Evolutionary conservation across 2,888 invertebrate species (phyloP).

Genomic region (Eubasilissa splendida): DNA sequence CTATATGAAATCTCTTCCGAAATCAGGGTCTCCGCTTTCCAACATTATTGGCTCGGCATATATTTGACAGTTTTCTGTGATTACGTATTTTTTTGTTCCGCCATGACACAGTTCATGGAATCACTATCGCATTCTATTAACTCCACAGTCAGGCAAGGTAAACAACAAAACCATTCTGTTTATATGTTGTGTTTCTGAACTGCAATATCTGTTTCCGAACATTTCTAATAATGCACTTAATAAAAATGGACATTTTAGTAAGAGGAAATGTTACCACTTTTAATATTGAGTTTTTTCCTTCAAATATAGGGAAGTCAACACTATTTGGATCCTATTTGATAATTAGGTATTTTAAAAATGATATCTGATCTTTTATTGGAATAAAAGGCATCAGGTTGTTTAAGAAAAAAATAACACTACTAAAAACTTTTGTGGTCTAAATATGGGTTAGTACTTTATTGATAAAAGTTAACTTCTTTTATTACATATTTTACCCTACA

Average conservation of each 20-base stretch:
- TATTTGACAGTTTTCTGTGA: conserved; percentile 35
- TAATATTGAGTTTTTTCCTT: not conserved
- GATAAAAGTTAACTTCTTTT: no score
- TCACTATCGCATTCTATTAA: conserved; percentile 25
- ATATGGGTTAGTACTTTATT: no score
- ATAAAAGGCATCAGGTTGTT: no score
- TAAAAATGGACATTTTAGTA: no score
- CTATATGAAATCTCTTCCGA: not conserved
- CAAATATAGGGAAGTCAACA: not conserved
- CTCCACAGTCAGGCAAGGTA: not conserved
- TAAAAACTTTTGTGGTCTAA: no score
- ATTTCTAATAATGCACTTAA: no score
- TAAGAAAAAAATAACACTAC: no score
- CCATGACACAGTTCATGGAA: conserved; percentile 40
- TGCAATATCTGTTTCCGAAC: no score
- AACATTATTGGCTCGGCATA: not conserved
- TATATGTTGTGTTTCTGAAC: not conserved
- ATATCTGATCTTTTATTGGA: no score
- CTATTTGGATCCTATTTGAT: not conserved
- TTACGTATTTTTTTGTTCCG: conserved; percentile 41
- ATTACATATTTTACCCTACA: no score
- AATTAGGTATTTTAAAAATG: not conserved
- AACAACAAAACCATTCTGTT: conserved; percentile 3
- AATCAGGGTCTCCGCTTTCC: not conserved
- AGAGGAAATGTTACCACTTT: not conserved